Conservation (phyloP, 2,888 invertebrate genomes). For the Tineola bisselliella region DNA sequence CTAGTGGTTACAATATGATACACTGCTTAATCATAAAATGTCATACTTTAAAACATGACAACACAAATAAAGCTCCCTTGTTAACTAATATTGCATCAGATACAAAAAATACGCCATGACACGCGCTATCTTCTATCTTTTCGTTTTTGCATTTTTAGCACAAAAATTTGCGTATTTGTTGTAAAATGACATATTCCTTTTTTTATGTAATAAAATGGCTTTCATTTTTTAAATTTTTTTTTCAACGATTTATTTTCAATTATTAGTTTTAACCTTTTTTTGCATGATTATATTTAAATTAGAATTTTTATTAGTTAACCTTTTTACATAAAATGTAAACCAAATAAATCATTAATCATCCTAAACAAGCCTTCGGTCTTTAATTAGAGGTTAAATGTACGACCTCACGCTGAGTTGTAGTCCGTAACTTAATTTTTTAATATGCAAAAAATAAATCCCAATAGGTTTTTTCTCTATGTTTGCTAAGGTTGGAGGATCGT, state of each 20-base stretch:
- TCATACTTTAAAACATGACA: not conserved
- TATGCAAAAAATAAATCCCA: not conserved
- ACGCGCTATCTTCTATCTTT: not conserved
- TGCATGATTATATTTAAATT: not conserved
- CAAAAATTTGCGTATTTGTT: not conserved
- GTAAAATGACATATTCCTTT: not conserved
- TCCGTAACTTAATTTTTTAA: not conserved
- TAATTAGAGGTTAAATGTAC: constrained; percentile 32
- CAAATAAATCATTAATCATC: constrained; percentile 11
- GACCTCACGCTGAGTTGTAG: constrained; percentile 28
- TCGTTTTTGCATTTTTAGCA: not conserved
- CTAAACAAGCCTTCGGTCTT: constrained; percentile 25
- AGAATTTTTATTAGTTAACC: not conserved
- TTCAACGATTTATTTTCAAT: not conserved
- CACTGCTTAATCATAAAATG: not conserved
- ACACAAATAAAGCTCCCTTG: not conserved
- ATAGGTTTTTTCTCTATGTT: not conserved
- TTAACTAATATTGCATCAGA: not conserved
- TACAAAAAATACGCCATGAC: not conserved
- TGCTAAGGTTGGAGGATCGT: constrained; percentile 20
- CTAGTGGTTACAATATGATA: constrained; percentile 1
- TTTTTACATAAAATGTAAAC: not conserved
- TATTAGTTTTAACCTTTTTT: not conserved
- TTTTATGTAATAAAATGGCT: not conserved
- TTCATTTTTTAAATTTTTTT: not conserved